These are phyloP conservation scores for Sycophila texana DNA, from an alignment of 2,888 invertebrate genomes.

Conservation along the genomic window DNA sequence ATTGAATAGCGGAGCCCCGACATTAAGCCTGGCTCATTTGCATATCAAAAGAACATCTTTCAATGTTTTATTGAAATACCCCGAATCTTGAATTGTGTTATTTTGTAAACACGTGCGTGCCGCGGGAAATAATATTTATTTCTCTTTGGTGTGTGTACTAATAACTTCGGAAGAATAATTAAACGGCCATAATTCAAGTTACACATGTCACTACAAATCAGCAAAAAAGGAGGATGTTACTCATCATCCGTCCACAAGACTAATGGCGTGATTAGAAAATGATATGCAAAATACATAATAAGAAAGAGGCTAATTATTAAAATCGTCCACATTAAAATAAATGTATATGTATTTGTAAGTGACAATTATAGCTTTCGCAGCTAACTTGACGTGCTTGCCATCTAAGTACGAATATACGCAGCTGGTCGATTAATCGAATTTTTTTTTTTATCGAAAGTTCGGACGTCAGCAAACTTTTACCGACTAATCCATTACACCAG, in stretches of 20 bases:
- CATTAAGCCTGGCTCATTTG: background rate
- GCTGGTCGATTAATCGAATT: constrained; percentile 1
- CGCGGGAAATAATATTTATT: background rate
- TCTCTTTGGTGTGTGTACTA: background rate
- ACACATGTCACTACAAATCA: background rate
- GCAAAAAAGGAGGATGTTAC: background rate
- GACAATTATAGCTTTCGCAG: background rate
- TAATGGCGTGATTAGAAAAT: constrained; percentile 15
- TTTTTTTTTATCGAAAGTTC: background rate
- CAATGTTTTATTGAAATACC: constrained; percentile 1
- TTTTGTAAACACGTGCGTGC: background rate
- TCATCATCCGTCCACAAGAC: background rate
- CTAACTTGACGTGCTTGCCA: background rate
- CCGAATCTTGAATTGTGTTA: background rate
- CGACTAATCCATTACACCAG: no score
- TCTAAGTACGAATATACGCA: background rate
- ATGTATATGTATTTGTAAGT: background rate
- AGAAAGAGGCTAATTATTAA: background rate
- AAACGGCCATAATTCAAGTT: constrained; percentile 7
- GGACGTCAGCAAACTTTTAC: no score
- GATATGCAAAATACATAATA: constrained; percentile 2
- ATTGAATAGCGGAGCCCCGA: no score
- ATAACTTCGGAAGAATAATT: background rate
- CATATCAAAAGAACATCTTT: constrained; percentile 11
- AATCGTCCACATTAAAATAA: background rate